A percentile compares a stretch with the other conserved stretches of the same genome.
phyloP scores from a whole-genome alignment of 2,797 vertebrate species.

The Mus minutoides region DNA sequence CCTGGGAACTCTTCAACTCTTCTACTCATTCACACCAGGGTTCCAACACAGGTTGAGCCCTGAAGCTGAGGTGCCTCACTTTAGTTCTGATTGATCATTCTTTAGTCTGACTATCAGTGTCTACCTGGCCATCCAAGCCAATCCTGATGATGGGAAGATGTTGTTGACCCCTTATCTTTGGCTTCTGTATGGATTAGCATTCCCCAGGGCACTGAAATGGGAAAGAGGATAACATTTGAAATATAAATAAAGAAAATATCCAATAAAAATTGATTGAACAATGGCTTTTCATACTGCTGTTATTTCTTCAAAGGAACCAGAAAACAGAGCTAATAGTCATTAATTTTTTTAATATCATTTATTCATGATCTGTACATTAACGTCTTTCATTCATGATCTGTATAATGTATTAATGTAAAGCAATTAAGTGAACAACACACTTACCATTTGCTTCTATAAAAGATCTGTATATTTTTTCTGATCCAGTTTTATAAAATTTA shows the following conservation, averaged over 20 bases:
- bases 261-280: background rate
- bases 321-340: background rate
- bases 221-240: too few species aligned
- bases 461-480: background rate
- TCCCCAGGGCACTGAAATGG: background rate
- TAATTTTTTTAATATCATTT: background rate
- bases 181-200: background rate
- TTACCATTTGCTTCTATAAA: background rate
- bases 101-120: background rate
- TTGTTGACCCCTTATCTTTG: background rate
- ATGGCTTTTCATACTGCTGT: background rate
- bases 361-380: background rate
- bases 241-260: too few species aligned
- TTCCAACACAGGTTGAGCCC: too few species aligned
- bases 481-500: background rate
- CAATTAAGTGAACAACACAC: too few species aligned
- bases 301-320: background rate
- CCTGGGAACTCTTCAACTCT: too few species aligned
- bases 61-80: accelerated
- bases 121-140: background rate
- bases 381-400: background rate
- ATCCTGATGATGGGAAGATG: background rate
- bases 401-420: background rate
- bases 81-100: background rate
- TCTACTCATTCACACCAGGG: accelerated